Evolutionary conservation across 2,797 vertebrate genomes (phyloP).

Genomic region (Hypotaenidia philippensis): DNA sequence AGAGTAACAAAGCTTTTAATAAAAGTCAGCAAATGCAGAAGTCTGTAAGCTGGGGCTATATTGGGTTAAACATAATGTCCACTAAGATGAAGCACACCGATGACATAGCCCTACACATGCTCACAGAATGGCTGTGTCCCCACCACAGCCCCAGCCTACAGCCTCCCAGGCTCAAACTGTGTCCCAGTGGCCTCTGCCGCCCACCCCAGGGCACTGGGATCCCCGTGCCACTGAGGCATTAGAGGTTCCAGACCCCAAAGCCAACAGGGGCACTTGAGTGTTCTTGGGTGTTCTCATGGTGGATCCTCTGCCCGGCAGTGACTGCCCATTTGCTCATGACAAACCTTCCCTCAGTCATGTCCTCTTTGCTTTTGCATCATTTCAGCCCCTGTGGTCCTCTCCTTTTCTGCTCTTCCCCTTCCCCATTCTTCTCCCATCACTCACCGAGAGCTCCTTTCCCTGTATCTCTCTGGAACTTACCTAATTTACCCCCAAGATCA

Average conservation of each 20-base stretch:
- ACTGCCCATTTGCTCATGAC: neutral
- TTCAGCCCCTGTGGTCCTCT: rapidly evolving
- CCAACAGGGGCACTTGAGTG: neutral
- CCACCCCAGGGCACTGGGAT: neutral
- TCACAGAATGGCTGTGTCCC: rapidly evolving
- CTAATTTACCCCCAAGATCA: neutral
- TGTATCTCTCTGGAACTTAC: rapidly evolving
- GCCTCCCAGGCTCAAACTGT: too few species aligned
- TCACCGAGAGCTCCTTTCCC: neutral
- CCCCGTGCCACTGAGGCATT: neutral
- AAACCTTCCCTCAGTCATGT: neutral
- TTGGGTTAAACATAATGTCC: neutral
- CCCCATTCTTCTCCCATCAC: neutral
- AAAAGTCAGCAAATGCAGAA: neutral
- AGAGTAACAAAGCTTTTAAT: neutral
- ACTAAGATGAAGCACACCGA: neutral
- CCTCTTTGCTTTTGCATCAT: neutral
- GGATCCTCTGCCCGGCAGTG: neutral
- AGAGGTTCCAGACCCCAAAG: neutral
- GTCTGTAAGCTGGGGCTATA: neutral
- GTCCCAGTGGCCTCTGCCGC: neutral
- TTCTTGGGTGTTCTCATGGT: neutral
- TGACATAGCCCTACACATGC: rapidly evolving
- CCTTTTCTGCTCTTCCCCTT: neutral
- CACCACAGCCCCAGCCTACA: neutral